These are phyloP conservation scores for Lycocorax pyrrhopterus DNA, from an alignment of 2,113 vertebrate genomes.

Conservation along the genomic window DNA sequence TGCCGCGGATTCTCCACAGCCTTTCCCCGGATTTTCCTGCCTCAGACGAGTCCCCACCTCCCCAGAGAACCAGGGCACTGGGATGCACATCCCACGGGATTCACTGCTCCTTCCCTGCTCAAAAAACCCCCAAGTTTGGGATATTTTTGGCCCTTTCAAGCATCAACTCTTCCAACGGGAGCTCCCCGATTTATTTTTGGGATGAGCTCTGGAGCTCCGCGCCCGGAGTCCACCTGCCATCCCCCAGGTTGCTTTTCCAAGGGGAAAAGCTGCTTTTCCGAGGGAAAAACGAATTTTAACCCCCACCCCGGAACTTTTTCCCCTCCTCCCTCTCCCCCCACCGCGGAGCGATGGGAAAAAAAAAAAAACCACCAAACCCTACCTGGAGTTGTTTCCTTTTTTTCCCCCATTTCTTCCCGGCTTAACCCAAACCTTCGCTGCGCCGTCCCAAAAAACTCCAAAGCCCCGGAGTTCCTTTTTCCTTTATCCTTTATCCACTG, in stretches of 20 bases:
- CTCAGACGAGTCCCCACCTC: background rate
- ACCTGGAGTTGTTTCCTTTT: slow-evolving; percentile 24
- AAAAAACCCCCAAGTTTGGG: background rate
- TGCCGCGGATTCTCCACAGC: rapidly evolving
- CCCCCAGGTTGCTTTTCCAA: rapidly evolving
- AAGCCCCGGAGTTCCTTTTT: slow-evolving; percentile 14
- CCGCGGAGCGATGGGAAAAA: rapidly evolving
- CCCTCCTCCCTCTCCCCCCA: background rate
- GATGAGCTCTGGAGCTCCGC: rapidly evolving
- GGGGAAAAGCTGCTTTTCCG: background rate
- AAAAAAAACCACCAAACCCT: background rate
- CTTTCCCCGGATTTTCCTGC: background rate
- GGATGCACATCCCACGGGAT: background rate
- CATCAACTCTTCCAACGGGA: rapidly evolving
- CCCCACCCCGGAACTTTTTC: rapidly evolving
- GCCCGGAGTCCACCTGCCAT: too few species aligned
- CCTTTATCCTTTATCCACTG: slow-evolving; percentile 52
- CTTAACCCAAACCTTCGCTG: background rate
- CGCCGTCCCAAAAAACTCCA: background rate
- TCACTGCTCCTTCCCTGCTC: background rate
- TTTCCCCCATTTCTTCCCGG: slow-evolving; percentile 18
- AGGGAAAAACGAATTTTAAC: background rate
- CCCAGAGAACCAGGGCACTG: rapidly evolving
- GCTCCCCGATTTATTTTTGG: rapidly evolving
- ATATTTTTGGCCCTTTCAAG: background rate